Evolutionary conservation across 2,888 invertebrate genomes (phyloP).

Genomic region (Tenthredo livida): DNA sequence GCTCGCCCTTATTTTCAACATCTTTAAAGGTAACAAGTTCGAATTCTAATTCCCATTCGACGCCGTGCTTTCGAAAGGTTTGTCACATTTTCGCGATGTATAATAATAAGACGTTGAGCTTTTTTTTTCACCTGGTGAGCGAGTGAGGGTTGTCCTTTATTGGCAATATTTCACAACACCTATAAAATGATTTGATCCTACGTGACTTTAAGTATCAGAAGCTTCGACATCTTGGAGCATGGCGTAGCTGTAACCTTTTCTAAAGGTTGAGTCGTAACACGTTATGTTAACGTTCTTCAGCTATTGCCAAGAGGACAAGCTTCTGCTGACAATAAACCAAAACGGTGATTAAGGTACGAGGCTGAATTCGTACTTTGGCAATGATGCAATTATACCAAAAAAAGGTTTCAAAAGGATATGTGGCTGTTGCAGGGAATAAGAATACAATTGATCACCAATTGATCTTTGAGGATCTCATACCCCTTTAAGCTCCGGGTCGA

Average conservation of each 20-base stretch:
- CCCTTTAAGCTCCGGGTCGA: not conserved
- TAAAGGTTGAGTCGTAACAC: slow-evolving; percentile 41
- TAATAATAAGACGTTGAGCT: not conserved
- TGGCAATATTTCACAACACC: slow-evolving; percentile 39
- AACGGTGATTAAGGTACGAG: not conserved
- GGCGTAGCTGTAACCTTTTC: slow-evolving; percentile 28
- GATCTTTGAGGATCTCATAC: not conserved
- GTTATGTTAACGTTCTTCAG: not conserved
- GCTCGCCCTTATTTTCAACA: not conserved
- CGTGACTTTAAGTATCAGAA: slow-evolving; percentile 36
- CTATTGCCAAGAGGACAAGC: not conserved
- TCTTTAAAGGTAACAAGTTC: not conserved
- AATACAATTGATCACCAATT: not conserved
- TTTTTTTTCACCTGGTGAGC: not conserved
- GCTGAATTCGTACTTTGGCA: not conserved
- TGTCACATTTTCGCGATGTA: not conserved
- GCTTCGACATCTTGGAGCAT: slow-evolving; percentile 23
- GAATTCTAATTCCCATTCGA: not conserved
- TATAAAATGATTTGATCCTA: slow-evolving; percentile 34
- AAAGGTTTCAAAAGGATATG: not conserved
- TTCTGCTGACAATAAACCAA: not conserved
- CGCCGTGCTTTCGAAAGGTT: not conserved
- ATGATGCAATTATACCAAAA: not conserved
- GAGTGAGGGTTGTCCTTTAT: slow-evolving; percentile 30
- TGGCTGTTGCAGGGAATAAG: not conserved